Conservation (phyloP, 35 echinoderm and acorn worm species). For the Diadema setosum region DNA sequence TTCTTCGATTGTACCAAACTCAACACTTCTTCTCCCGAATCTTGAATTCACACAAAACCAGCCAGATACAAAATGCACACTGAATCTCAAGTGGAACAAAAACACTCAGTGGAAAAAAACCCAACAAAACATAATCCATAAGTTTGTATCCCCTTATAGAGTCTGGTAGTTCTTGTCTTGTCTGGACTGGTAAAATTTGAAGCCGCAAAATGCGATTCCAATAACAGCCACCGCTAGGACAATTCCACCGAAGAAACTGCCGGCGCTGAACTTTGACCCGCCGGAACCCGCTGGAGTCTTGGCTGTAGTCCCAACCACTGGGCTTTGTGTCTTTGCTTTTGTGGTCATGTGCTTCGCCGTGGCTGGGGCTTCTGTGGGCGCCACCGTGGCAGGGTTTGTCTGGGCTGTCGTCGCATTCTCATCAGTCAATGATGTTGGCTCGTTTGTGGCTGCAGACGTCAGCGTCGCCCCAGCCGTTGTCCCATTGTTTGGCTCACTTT, state of each 20-base stretch:
- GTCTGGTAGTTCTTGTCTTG: slow-evolving; percentile 24
- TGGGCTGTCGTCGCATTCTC: no score
- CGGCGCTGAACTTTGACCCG: background rate
- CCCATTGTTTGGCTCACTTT: no score
- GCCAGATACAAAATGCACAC: no score
- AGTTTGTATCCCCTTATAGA: background rate
- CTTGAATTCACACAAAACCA: no score
- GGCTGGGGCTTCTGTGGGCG: background rate
- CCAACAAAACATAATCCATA: background rate
- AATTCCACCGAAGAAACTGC: slow-evolving; percentile 11
- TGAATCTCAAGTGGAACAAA: no score
- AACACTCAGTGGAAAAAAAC: no score
- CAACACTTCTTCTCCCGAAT: no score
- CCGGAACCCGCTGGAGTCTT: background rate
- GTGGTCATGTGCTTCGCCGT: background rate
- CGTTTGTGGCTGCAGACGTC: no score
- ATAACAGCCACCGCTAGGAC: background rate
- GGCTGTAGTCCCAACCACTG: background rate
- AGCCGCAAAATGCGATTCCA: background rate
- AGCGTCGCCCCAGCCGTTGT: no score
- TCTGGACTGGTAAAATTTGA: background rate
- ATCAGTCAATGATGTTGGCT: no score
- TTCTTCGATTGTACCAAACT: no score
- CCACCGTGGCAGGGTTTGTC: background rate
- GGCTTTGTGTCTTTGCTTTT: background rate